Evolutionary conservation across 2,113 vertebrate species (phyloP).

Genomic region (Enhydra lutris): DNA sequence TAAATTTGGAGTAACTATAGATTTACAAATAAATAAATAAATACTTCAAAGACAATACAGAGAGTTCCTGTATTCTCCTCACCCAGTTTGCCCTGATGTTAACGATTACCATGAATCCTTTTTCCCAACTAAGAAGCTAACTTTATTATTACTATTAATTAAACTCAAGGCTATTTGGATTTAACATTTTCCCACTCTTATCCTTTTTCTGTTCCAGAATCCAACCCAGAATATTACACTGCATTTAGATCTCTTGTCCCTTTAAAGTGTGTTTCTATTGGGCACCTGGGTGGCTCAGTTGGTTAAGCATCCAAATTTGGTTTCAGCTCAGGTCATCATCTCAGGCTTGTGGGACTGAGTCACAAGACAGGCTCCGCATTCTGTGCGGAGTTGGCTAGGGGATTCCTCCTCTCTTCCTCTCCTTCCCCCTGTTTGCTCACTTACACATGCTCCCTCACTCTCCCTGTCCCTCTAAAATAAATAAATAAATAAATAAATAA

Average conservation of each 20-base stretch:
- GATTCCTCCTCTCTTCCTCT: background rate
- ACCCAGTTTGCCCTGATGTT: background rate
- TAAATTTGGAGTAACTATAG: background rate
- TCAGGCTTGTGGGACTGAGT: background rate
- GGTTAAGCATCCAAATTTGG: background rate
- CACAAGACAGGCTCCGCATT: background rate
- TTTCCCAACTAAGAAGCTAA: background rate
- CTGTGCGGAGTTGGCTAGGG: background rate
- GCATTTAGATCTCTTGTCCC: background rate
- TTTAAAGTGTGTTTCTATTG: background rate
- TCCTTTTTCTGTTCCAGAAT: background rate
- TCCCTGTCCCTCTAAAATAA: no score
- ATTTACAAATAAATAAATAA: background rate
- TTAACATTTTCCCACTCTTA: background rate
- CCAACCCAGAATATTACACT: background rate
- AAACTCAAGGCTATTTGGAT: background rate
- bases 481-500: background rate
- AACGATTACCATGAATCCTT: background rate
- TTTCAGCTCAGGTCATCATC: background rate
- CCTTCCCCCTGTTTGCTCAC: background rate
- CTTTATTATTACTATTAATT: background rate
- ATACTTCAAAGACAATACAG: background rate
- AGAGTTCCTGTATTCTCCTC: background rate
- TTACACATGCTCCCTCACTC: background rate
- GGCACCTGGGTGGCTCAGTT: background rate